These are phyloP conservation scores for Ligdia adustata DNA, from an alignment of 2,888 invertebrate species.

Conservation along the genomic window DNA sequence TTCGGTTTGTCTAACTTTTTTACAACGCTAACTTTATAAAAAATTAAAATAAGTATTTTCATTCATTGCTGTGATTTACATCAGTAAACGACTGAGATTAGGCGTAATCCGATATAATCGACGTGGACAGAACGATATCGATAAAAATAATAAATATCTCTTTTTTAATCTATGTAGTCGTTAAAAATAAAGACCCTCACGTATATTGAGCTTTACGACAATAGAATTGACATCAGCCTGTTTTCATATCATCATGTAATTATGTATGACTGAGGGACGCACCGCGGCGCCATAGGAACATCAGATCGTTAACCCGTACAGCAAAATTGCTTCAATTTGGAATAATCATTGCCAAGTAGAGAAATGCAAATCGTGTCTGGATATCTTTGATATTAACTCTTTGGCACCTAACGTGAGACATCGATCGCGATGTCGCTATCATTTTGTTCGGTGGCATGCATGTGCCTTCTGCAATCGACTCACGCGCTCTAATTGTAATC, in stretches of 20 bases:
- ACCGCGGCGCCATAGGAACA: conserved; percentile 78
- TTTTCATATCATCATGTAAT: conserved; percentile 53
- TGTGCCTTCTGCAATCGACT: conserved; percentile 42
- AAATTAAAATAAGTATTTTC: conserved; percentile 64
- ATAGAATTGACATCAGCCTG: conserved; percentile 78
- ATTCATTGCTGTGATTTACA: conserved; percentile 79
- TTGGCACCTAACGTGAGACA: conserved; percentile 76
- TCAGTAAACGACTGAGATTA: conserved; percentile 68
- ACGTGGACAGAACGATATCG: conserved; percentile 74
- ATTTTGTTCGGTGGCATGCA: conserved; percentile 55
- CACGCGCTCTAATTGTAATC: conserved; percentile 36
- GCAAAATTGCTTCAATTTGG: conserved; percentile 76
- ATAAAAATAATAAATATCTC: conserved; percentile 62
- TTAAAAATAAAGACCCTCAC: conserved; percentile 74
- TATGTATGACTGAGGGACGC: conserved; percentile 66
- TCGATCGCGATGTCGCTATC: conserved; percentile 32
- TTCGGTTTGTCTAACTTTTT: conserved; percentile 69
- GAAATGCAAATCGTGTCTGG: conserved; percentile 72
- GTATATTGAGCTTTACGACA: conserved; percentile 79
- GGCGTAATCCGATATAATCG: conserved; percentile 63
- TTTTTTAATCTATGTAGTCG: conserved; percentile 61
- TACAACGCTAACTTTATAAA: conserved; percentile 77
- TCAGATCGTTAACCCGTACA: conserved; percentile 82
- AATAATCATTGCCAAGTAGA: conserved; percentile 70
- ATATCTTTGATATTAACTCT: conserved; percentile 82